A percentile compares a stretch with the other conserved stretches of the same genome.
phyloP scores from a whole-genome alignment of 2,797 vertebrate species.

The Hoplostethus mediterraneus region DNA sequence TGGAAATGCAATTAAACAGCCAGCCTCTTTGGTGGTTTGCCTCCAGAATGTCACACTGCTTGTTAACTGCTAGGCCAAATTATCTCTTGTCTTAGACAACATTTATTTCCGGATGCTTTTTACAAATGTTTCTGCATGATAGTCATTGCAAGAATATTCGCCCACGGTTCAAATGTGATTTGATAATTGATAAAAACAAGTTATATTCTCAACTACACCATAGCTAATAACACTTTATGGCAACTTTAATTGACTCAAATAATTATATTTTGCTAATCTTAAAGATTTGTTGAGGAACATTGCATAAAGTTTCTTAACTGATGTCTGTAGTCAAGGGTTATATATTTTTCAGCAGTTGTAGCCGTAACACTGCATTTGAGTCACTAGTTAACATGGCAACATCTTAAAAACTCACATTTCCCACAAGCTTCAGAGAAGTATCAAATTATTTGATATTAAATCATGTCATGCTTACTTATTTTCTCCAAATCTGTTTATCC shows the following conservation, averaged over 20 bases:
- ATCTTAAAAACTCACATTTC: constrained; percentile 15
- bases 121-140: constrained; percentile 36
- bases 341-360: constrained; percentile 50
- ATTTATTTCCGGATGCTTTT: constrained; percentile 37
- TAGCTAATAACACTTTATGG: constrained; percentile 44
- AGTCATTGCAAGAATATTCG: constrained; percentile 58
- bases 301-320: constrained; percentile 53
- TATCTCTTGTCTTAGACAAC: constrained; percentile 65
- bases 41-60: constrained; percentile 79
- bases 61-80: constrained; percentile 70
- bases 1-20: constrained; percentile 77
- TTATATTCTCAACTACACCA: constrained; percentile 56
- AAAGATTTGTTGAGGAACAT: constrained; percentile 47
- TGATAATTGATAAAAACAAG: constrained; percentile 63
- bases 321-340: constrained; percentile 40
- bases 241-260: too few species aligned
- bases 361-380: constrained; percentile 42
- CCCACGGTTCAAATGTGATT: constrained; percentile 64
- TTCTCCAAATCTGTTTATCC: neutral
- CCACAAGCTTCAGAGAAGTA: constrained; percentile 24
- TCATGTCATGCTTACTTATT: constrained; percentile 16
- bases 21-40: constrained; percentile 76
- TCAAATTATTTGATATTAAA: constrained; percentile 25
- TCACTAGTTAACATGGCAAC: constrained; percentile 55
- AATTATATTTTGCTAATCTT: neutral